A percentile compares a stretch with the other conserved stretches of the same genome.
These are phyloP conservation scores for Nipponacmea schrenckii DNA, from an alignment of 2,888 invertebrate genomes.

Conservation along the genomic window DNA sequence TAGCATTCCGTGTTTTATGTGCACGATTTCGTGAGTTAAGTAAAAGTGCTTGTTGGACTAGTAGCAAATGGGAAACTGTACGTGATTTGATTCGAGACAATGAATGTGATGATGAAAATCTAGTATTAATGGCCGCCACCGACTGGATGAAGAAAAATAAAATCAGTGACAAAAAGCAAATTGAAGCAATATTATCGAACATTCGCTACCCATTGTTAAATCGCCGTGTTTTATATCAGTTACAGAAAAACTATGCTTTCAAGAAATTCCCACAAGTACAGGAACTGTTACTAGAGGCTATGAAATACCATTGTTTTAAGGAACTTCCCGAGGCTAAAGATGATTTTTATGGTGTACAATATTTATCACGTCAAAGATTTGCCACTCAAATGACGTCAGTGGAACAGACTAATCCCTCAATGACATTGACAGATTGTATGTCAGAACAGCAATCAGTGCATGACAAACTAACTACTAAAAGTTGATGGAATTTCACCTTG, in stretches of 20 bases:
- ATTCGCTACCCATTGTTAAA: slow-evolving; percentile 59
- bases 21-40: slow-evolving; percentile 51
- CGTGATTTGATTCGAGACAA: slow-evolving; percentile 53
- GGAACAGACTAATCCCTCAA: slow-evolving; percentile 13
- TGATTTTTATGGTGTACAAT: slow-evolving; percentile 57
- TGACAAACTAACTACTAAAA: background rate
- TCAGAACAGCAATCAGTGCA: background rate
- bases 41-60: slow-evolving; percentile 46
- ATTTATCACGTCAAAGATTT: slow-evolving; percentile 25
- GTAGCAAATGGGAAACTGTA: slow-evolving; percentile 50
- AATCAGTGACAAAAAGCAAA: slow-evolving; percentile 53
- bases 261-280: slow-evolving; percentile 60
- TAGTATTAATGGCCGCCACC: slow-evolving; percentile 57
- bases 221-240: slow-evolving; percentile 55
- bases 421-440: slow-evolving; percentile 10
- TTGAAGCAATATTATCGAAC: slow-evolving; percentile 57
- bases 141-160: slow-evolving; percentile 62
- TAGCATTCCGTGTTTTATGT: slow-evolving; percentile 55
- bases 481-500: background rate
- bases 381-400: slow-evolving; percentile 11
- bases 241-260: slow-evolving; percentile 59
- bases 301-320: slow-evolving; percentile 58
- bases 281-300: slow-evolving; percentile 52
- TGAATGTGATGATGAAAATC: slow-evolving; percentile 55
- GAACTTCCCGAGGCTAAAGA: slow-evolving; percentile 56